These are phyloP conservation scores for Ellobius talpinus DNA, from an alignment of 2,113 vertebrate species.

Conservation along the genomic window DNA sequence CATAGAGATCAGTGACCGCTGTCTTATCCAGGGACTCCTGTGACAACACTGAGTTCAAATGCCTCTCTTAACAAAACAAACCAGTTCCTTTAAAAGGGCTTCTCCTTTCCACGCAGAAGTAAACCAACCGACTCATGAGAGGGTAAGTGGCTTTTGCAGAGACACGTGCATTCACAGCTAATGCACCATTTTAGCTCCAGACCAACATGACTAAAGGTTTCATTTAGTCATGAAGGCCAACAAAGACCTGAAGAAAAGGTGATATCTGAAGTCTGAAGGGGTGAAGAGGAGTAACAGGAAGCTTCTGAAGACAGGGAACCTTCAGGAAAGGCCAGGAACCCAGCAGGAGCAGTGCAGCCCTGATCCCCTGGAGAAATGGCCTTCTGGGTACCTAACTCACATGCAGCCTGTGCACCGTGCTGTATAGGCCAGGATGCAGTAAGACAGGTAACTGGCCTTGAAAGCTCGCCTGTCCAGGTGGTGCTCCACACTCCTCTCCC, in stretches of 20 bases:
- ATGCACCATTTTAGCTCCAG: background rate
- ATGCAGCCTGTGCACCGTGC: background rate
- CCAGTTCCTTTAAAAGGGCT: background rate
- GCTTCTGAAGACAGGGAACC: background rate
- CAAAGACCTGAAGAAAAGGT: background rate
- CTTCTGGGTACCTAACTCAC: background rate
- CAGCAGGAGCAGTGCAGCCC: background rate
- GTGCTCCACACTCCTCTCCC: background rate
- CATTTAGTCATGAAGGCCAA: too few relatives aligned
- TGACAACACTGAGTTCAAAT: background rate
- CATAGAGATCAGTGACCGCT: background rate
- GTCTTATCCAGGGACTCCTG: background rate
- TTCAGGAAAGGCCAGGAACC: background rate
- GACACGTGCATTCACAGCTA: background rate
- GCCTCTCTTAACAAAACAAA: background rate
- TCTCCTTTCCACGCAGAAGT: background rate
- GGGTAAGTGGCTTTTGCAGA: background rate
- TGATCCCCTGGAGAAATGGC: background rate
- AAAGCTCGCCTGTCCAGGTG: background rate
- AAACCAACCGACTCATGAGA: background rate
- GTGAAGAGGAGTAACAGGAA: background rate
- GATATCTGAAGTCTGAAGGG: background rate
- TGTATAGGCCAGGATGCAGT: background rate
- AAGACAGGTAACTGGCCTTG: background rate
- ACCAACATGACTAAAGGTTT: background rate